Evolutionary conservation across 1,140 invertebrate species (phyloP).

Genomic region (Microplitis mediator): DNA sequence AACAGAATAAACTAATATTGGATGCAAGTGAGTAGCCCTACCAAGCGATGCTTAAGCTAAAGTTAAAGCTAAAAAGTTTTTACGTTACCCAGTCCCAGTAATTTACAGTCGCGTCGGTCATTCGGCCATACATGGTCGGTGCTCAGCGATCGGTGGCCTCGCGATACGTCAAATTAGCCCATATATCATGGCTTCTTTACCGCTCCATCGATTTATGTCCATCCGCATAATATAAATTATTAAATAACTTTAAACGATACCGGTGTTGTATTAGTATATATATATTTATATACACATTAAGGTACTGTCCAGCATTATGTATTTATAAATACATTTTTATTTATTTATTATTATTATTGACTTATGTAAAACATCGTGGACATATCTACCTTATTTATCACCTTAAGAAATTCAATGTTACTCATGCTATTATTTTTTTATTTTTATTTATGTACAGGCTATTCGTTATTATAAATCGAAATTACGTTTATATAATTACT

Average conservation of each 20-base stretch:
- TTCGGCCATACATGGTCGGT: constrained; percentile 57
- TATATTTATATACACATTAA: constrained; percentile 9
- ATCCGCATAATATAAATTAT: constrained; percentile 62
- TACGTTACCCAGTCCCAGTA: constrained; percentile 54
- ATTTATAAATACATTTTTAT: neutral
- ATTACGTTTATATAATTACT: no score
- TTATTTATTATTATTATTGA: neutral
- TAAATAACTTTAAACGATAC: constrained; percentile 50
- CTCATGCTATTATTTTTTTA: no score
- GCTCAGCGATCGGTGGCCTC: constrained; percentile 48
- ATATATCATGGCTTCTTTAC: constrained; percentile 62
- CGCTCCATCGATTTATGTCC: constrained; percentile 58
- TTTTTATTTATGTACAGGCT: no score
- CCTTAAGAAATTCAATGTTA: no score
- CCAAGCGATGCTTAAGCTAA: no score
- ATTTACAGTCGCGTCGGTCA: constrained; percentile 59
- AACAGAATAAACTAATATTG: neutral
- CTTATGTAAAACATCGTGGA: neutral
- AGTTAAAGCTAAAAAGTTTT: constrained; percentile 41
- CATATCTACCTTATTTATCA: neutral
- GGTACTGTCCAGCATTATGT: neutral
- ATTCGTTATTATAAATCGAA: no score
- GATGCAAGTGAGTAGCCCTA: constrained; percentile 6
- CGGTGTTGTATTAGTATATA: neutral
- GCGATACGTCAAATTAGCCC: constrained; percentile 63